Percentiles rank a stretch among this genome's conserved stretches.
These are phyloP conservation scores for Scophthalmus maximus DNA, from an alignment of 2,113 vertebrate species.

Conservation along the genomic window DNA sequence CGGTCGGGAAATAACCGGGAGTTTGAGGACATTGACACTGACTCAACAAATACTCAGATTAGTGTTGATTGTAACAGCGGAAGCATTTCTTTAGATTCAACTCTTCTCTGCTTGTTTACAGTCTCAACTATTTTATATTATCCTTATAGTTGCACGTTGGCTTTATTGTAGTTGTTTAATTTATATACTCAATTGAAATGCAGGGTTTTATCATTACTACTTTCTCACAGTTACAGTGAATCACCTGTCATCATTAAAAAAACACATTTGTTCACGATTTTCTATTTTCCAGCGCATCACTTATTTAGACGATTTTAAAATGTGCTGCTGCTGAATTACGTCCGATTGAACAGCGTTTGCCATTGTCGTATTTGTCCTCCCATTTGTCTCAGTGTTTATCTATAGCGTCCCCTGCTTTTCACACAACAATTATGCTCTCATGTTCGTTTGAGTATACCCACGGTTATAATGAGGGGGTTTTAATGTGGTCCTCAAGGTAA, in stretches of 20 bases:
- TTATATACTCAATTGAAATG: no score
- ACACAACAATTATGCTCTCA: slow-evolving; percentile 36
- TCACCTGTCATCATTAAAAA: no score
- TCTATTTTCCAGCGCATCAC: no score
- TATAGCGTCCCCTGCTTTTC: slow-evolving; percentile 31
- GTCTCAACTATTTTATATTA: not conserved
- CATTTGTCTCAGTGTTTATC: slow-evolving; percentile 26
- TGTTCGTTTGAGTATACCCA: slow-evolving; percentile 7
- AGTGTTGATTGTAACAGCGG: not conserved
- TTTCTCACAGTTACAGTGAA: not conserved
- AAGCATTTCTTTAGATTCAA: not conserved
- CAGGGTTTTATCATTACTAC: not conserved
- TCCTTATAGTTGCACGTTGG: not conserved
- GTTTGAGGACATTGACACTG: not conserved
- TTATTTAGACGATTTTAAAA: not conserved
- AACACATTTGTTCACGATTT: no score
- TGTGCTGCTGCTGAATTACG: not conserved
- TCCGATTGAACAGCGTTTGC: no score
- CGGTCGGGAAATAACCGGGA: not conserved
- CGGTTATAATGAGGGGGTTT: slow-evolving; percentile 48
- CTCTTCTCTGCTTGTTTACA: not conserved
- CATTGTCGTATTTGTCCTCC: not conserved
- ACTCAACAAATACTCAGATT: not conserved
- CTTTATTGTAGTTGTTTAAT: no score
- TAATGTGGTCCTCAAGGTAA: slow-evolving; percentile 26